These are phyloP conservation scores for Molothrus aeneus DNA, from an alignment of 2,797 vertebrate genomes.

Conservation along the genomic window DNA sequence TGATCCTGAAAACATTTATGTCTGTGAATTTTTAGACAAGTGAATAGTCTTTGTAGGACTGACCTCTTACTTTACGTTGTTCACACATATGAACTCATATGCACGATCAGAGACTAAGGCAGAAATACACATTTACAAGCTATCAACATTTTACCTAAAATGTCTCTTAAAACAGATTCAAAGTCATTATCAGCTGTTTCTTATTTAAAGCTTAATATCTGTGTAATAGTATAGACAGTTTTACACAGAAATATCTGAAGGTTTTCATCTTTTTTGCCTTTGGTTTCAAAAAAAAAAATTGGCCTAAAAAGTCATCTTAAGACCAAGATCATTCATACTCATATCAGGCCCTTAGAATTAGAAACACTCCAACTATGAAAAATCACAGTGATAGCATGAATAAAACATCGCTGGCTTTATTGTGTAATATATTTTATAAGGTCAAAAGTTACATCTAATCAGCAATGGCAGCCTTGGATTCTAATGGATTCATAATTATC, in stretches of 20 bases:
- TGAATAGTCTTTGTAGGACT: conserved; percentile 64
- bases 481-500: background rate
- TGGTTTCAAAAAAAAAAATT: background rate
- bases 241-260: background rate
- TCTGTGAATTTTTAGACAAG: conserved; percentile 69
- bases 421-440: background rate
- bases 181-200: conserved; percentile 57
- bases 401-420: conserved; percentile 13
- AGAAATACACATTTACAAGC: conserved; percentile 67
- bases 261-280: background rate
- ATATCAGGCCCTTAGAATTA: background rate
- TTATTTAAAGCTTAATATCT: conserved; percentile 44
- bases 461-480: background rate
- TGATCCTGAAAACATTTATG: conserved; percentile 69
- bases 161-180: conserved; percentile 59
- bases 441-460: background rate
- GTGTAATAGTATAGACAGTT: background rate
- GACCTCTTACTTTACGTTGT: conserved; percentile 58
- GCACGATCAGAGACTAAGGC: conserved; percentile 60
- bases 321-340: background rate
- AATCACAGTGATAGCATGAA: background rate
- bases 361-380: background rate
- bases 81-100: conserved; percentile 65
- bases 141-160: conserved; percentile 69
- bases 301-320: background rate